Evolutionary conservation across 1,140 invertebrate genomes (phyloP).

Genomic region (Hylaeus anthracinus): DNA sequence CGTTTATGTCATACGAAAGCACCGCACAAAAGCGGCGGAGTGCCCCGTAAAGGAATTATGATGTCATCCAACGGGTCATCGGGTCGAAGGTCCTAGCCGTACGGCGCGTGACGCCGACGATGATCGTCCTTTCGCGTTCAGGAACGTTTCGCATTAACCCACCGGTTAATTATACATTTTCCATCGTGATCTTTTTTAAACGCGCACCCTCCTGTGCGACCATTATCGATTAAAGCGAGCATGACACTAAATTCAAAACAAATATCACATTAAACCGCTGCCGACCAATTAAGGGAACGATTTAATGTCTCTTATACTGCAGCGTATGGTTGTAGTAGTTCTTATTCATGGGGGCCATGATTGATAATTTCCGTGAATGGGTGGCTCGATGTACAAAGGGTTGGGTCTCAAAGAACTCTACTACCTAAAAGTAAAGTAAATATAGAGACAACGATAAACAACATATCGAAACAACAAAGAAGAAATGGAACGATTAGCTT

Average conservation of each 20-base stretch:
- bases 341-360: neutral
- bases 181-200: neutral
- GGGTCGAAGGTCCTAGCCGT: constrained; percentile 68
- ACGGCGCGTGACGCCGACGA: constrained; percentile 31
- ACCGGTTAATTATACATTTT: neutral
- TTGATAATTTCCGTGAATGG: neutral
- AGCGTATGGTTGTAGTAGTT: neutral
- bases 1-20: constrained; percentile 37
- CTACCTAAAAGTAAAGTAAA: too few relatives aligned
- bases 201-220: neutral
- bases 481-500: too few relatives aligned
- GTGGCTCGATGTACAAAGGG: too few relatives aligned
- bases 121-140: neutral
- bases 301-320: neutral
- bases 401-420: too few relatives aligned
- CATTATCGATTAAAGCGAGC: neutral
- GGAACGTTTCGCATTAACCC: neutral
- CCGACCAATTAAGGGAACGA: too few relatives aligned
- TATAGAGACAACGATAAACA: too few relatives aligned
- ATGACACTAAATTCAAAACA: neutral
- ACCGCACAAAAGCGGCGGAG: neutral
- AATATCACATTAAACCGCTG: neutral
- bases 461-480: too few relatives aligned
- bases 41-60: constrained; percentile 57
- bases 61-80: constrained; percentile 62